Base-by-base conservation (phyloP, 1,140 invertebrate species). In the Sitophilus oryzae region DNA sequence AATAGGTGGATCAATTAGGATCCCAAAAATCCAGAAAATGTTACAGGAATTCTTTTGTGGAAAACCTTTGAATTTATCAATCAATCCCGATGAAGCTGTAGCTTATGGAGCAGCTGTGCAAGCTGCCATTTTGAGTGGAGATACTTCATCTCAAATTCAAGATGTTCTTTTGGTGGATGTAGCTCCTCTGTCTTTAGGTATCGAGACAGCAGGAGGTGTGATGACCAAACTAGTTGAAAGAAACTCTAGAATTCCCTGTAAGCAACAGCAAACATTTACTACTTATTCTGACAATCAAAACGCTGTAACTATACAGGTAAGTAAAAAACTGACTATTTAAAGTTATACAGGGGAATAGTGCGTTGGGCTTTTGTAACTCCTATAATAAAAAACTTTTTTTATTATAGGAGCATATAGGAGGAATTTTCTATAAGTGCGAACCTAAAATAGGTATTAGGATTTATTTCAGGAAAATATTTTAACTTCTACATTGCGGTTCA, bases 11-110 rank as follows among this genome's bases (percentile, higher is more conserved):
- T 84, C 82, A 1, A 84, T 74, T 1, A 71, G 82, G 41, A 84
- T 84, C 58, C 82, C 82, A 0, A 84, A 83, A 67, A 77, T 84
- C 15, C 82, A 84, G 62, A 77, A 79, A 58, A 73, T 83, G 53
- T 65, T 83, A n/a, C 70, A 83, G 71, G 79, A 83, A 34, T 81
- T 82, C 66, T 83, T 84, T 65, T 73, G 75, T 23, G 83, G 82
- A 15, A 84, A 84, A 70, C 66, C 75, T 11, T 63, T 85, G 11
- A 84, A 84, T 61, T 76, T 88, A 19, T 85, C 82, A 8, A 88
- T 87, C 25, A 88, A 88, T 65, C 89, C 88, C 3, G 89, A 91
- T 64, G 88, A 91, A 69, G 83, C 82, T 2, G 82, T 85, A 2
- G 83, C 83, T 3, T 85, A 84, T 59, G 83, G 83, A 3, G 83